Evolutionary conservation across 2,888 invertebrate genomes (phyloP), one percentile per base, ranked within the genome.

Genomic region (Melitaea athalia): DNA sequence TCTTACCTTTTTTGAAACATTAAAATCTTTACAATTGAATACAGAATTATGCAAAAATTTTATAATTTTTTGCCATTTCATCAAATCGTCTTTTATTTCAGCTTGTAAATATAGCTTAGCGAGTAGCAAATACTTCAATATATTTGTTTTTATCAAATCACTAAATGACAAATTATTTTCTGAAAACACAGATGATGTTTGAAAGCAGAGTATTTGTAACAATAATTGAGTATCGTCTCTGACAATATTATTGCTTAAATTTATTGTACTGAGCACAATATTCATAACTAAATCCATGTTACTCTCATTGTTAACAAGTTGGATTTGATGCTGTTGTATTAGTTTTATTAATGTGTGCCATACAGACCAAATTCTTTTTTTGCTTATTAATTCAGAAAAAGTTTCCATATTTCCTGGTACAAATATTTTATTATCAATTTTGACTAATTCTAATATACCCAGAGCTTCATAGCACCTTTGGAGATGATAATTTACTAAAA

Each of bases 401-500:
- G 31, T 42, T 10, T 57, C 57, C 65, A 42, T 45, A 33, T 65
- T 53, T 17, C 53, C 62, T 11, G 64, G 62, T 45, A 74, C 62
- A 3, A 70, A 47, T 66, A 64, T 77, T 63, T 75, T 76, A 31
- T 62, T 67, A 65, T 78, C 72, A 63, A 84, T 69, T 24, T 68
- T 73, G 49, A 86, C 82, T 71, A 78, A 76, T 62, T 82, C 81
- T 42, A 92, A 68, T 73, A 91, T 84, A 59, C 74, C 73, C 45
- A 92, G 74, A 8, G 83, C 84, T 64, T 79, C 78, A 15, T 74
- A 72, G 72, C 81, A 81, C 77, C 81, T 86, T 67, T 83, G 77
- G 55, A 93, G 79, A 76, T 88, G 82, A 68, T 85, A 79, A 50
- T 71, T 77, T 45, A 86, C 75, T 15, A 88, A 75, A 77, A 85